Evolutionary conservation across 2,113 vertebrate species (phyloP), one percentile per base, ranked within the genome.

Genomic region (Dipodomys stephensi): DNA sequence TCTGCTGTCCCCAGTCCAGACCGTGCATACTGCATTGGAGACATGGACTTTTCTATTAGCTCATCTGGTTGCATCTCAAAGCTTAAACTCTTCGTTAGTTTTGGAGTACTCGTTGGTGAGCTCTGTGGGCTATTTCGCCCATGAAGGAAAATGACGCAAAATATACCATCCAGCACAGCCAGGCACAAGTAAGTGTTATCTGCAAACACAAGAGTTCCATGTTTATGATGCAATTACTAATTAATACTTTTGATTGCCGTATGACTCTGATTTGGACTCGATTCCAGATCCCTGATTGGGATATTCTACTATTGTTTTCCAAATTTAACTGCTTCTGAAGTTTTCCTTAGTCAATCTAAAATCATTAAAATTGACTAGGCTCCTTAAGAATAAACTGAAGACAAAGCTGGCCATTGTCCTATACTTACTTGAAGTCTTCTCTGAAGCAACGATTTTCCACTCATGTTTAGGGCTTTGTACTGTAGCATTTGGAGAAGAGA

Each of bases 391-490:
- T 46, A 92, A 87, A 25, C 13, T 27, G 53, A 95, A 87, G 76
- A 64, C 28, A 94, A 88, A 49, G 16, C 57, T 57, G 18, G 78
- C 81, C 87, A 82, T 73, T 64, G 8, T 71, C n/a, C 28, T 89
- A 27, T 87, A 98, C 99, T 99, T 98, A 99, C 99, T 99, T 97
- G 99, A 98, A 65, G 99, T 99, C 98, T 99, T 99, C 98, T 99
- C 99, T 19, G 99, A 99, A 96, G 99, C 99, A 97, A 99, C 98
- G 98, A 99, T 99, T 98, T 99, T 99, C 99, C 99, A 99, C 96
- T 99, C 99, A 90, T 99, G 99, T 97, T 99, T 99, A 98, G 98
- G 98, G 44, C 98, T 98, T 97, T 98, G 99, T 96, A 98, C 98
- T 91, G 98, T 97, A 97, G 99, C 98, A 98, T 98, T 99, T 97